Percentiles rank a stretch among this genome's conserved stretches.
Conservation (phyloP, 2,888 invertebrate species). For the Muschampia plurimacula region DNA sequence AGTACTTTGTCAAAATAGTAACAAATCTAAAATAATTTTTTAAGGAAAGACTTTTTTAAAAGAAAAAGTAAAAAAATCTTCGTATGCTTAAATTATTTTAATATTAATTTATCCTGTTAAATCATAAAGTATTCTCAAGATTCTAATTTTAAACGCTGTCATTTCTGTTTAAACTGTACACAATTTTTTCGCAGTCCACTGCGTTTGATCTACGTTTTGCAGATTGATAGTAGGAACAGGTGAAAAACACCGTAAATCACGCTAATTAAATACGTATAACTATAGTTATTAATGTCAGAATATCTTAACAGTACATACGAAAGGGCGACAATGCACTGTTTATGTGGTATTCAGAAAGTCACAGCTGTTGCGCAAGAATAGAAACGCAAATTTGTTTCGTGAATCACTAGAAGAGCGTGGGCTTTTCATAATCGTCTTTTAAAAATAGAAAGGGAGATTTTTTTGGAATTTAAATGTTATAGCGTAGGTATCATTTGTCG, state of each 20-base stretch:
- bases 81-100: too few species aligned
- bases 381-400: slow-evolving; percentile 13
- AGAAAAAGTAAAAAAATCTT: not conserved
- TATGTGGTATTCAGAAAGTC: slow-evolving; percentile 21
- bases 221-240: not conserved
- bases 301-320: not conserved
- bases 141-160: not conserved
- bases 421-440: slow-evolving; percentile 14
- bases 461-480: slow-evolving; percentile 15
- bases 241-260: not conserved
- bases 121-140: too few species aligned
- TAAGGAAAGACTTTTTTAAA: not conserved
- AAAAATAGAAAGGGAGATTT: slow-evolving; percentile 8
- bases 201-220: not conserved
- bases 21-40: not conserved
- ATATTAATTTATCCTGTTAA: too few species aligned
- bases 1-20: not conserved
- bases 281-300: slow-evolving; percentile 7
- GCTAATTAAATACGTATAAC: slow-evolving; percentile 9
- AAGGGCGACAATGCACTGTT: slow-evolving; percentile 27
- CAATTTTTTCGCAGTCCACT: too few species aligned
- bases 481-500: not conserved
- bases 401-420: slow-evolving; percentile 18
- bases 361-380: slow-evolving; percentile 31
- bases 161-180: not conserved